phyloP scores from a whole-genome alignment of 2,888 invertebrate species.

The Drosophila suboccidentalis region DNA sequence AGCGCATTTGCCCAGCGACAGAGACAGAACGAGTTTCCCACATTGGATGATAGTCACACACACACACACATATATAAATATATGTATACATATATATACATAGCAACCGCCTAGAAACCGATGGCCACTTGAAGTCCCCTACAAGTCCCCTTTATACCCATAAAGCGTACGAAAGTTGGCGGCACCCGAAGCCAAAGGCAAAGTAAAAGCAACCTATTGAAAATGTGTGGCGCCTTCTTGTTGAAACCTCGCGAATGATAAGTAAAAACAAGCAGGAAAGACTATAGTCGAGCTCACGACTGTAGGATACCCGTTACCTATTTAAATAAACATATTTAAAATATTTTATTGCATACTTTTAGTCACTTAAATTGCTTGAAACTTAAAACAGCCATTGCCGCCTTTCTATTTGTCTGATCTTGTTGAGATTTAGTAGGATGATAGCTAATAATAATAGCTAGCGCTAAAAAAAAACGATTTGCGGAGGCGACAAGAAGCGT shows the following conservation, averaged over 20 bases:
- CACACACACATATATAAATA: neutral
- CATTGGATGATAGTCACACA: constrained; percentile 27
- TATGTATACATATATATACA: constrained; percentile 11
- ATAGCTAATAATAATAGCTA: too few species aligned
- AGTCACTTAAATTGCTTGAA: too few species aligned
- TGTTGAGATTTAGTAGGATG: too few species aligned
- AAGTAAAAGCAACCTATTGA: constrained; percentile 46
- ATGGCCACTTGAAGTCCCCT: constrained; percentile 64
- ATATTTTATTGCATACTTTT: too few species aligned
- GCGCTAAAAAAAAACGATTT: too few species aligned
- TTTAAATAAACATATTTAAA: too few species aligned
- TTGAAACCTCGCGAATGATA: constrained; percentile 35
- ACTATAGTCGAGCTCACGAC: too few species aligned
- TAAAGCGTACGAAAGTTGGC: constrained; percentile 15
- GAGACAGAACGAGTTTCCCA: constrained; percentile 30
- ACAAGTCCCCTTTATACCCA: constrained; percentile 35
- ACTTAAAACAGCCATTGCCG: too few species aligned
- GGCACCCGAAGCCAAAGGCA: constrained; percentile 24
- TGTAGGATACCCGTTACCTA: too few species aligned
- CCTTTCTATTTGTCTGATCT: too few species aligned
- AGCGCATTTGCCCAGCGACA: constrained; percentile 17
- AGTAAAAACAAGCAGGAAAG: constrained; percentile 16
- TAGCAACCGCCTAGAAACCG: constrained; percentile 3
- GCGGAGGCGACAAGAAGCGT: too few species aligned
- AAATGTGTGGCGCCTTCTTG: constrained; percentile 42